These are phyloP conservation scores for Mareca penelope DNA, from an alignment of 2,797 vertebrate genomes.

Conservation along the genomic window DNA sequence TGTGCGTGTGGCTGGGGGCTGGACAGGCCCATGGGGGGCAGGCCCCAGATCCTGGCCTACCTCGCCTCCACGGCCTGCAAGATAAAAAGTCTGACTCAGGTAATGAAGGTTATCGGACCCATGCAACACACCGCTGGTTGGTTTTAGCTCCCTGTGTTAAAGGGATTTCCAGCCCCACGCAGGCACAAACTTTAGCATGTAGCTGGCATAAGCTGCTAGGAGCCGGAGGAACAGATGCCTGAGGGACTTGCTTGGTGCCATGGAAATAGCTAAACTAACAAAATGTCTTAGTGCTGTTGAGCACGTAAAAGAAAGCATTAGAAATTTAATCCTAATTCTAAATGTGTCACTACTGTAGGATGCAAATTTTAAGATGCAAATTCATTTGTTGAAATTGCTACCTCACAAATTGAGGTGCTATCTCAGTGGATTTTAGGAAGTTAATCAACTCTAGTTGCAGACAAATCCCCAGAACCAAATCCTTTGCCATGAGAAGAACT, in stretches of 20 bases:
- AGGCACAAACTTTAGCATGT: neutral
- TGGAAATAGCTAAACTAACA: neutral
- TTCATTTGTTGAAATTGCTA: neutral
- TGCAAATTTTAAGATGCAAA: neutral
- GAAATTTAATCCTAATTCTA: neutral
- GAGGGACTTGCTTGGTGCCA: neutral
- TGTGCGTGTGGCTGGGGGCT: neutral
- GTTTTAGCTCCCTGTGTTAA: neutral
- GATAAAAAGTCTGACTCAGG: fast-evolving
- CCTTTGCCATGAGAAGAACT: neutral
- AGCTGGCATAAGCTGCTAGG: neutral
- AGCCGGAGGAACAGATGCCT: neutral
- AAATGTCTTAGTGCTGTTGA: neutral
- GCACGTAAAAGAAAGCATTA: neutral
- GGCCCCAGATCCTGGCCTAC: neutral
- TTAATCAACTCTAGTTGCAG: neutral
- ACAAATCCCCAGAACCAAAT: neutral
- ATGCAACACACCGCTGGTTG: fast-evolving
- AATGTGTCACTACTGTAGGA: neutral
- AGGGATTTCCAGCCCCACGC: fast-evolving
- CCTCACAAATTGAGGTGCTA: neutral
- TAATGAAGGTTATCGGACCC: fast-evolving
- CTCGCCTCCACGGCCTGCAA: neutral
- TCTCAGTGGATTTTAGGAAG: neutral
- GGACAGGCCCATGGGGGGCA: too few species aligned